Evolutionary conservation across 2,888 invertebrate species (phyloP).

Genomic region (Palloptera scutellata): DNA sequence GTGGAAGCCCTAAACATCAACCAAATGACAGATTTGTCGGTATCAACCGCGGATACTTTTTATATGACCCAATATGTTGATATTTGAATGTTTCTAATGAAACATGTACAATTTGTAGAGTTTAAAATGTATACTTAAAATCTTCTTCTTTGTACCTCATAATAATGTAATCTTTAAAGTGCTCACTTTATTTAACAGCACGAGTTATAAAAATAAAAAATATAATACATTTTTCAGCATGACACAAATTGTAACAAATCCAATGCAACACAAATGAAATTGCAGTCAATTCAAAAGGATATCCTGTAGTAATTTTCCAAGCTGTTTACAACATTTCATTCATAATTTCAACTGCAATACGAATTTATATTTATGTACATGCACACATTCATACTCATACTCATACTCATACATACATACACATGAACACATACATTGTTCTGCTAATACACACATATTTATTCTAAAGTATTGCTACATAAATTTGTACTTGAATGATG

Average conservation of each 20-base stretch:
- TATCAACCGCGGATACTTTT: too few species aligned
- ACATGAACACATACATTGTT: not conserved
- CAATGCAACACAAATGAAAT: slow-evolving; percentile 46
- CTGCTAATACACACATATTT: not conserved
- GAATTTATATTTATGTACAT: not conserved
- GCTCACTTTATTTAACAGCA: not conserved
- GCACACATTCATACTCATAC: not conserved
- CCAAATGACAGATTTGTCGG: too few species aligned
- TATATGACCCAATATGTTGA: too few species aligned
- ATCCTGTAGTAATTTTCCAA: slow-evolving; percentile 38
- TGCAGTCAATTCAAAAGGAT: slow-evolving; percentile 57
- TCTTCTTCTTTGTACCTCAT: too few species aligned
- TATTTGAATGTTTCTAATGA: too few species aligned
- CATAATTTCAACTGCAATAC: slow-evolving; percentile 22
- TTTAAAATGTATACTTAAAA: too few species aligned
- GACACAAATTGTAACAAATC: too few species aligned
- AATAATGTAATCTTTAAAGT: too few species aligned
- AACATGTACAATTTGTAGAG: too few species aligned
- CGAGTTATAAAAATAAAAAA: not conserved
- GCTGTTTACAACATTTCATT: slow-evolving; percentile 29
- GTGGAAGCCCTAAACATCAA: too few species aligned
- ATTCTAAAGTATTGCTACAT: not conserved
- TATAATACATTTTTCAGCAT: slow-evolving; percentile 35
- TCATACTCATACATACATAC: not conserved
- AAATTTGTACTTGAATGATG: slow-evolving; percentile 5